Conservation (phyloP, 64 coral and sea anemone species). For the Montipora cactus region DNA sequence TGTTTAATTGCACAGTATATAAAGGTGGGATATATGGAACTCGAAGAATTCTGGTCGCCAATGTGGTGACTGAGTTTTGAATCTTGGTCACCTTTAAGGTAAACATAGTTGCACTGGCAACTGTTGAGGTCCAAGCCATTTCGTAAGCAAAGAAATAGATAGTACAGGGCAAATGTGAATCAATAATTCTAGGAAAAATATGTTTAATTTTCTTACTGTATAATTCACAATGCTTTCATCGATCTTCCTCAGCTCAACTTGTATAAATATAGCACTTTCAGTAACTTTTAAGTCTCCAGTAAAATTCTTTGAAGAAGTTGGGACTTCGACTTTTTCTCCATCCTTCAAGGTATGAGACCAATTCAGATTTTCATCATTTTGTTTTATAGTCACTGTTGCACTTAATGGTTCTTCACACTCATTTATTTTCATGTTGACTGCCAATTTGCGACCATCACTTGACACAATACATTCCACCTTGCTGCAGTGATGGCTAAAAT, state of each 20-base stretch:
- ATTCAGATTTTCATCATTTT: not conserved
- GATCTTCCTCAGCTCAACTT: not conserved
- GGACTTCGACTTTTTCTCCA: not conserved
- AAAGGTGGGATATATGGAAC: no score
- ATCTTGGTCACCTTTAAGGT: no score
- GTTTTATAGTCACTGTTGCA: not conserved
- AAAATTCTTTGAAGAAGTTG: not conserved
- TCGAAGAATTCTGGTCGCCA: no score
- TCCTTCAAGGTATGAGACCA: not conserved
- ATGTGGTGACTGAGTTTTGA: no score
- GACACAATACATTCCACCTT: not conserved
- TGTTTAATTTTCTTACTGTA: not conserved
- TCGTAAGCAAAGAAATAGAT: no score
- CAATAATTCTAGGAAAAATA: no score
- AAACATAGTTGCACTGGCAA: no score
- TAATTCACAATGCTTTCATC: not conserved
- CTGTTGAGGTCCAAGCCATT: no score
- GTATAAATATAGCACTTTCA: not conserved
- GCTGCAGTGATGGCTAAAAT: not conserved
- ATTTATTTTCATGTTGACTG: not conserved
- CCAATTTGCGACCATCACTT: not conserved
- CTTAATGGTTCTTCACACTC: not conserved
- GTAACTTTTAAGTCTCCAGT: not conserved
- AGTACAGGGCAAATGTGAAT: no score
- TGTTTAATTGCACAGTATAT: no score